Evolutionary conservation across 2,888 invertebrate genomes (phyloP), one percentile per base, ranked within the genome.

Genomic region (Dicranocentrus wangi): DNA sequence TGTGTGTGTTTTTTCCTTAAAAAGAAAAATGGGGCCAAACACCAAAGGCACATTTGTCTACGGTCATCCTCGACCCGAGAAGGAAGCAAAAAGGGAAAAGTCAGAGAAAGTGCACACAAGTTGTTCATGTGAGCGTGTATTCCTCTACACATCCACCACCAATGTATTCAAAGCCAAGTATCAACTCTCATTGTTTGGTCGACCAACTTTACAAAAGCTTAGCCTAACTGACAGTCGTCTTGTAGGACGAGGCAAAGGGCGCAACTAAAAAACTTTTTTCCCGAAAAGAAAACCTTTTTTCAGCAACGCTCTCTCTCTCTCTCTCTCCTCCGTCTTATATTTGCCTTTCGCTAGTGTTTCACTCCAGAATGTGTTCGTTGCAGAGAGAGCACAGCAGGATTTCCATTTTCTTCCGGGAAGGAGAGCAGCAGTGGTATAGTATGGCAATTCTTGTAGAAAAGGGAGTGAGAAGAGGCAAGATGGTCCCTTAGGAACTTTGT

Each of bases 401-500:
- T n/a, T n/a, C n/a, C n/a, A n/a, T n/a, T n/a, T n/a, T n/a, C n/a
- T n/a, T n/a, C n/a, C n/a, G 63, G 63, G 47, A 42, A 61, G 28
- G 61, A 63, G 70, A 58, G n/a, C n/a, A n/a, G n/a, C n/a, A n/a
- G n/a, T n/a, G n/a, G n/a, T n/a, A n/a, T n/a, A n/a, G n/a, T n/a
- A n/a, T n/a, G n/a, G n/a, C n/a, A n/a, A n/a, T n/a, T n/a, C n/a
- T n/a, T n/a, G n/a, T n/a, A n/a, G n/a, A n/a, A n/a, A 76, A 43
- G 39, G 72, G 55, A 79, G 72, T 27, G 73, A 73, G 58, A 80
- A 73, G n/a, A 68, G 42, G 68, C 47, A 32, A 68, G 80, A 73
- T 80, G 80, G 80, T 80, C 80, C 65, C 72, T 47, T 63, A 75
- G 78, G 78, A 80, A 82, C 76, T 83, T 83, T 73, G 80, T 82